These are phyloP conservation scores for Onychomys leucogaster DNA, from an alignment of 2,797 vertebrate species.

Conservation along the genomic window DNA sequence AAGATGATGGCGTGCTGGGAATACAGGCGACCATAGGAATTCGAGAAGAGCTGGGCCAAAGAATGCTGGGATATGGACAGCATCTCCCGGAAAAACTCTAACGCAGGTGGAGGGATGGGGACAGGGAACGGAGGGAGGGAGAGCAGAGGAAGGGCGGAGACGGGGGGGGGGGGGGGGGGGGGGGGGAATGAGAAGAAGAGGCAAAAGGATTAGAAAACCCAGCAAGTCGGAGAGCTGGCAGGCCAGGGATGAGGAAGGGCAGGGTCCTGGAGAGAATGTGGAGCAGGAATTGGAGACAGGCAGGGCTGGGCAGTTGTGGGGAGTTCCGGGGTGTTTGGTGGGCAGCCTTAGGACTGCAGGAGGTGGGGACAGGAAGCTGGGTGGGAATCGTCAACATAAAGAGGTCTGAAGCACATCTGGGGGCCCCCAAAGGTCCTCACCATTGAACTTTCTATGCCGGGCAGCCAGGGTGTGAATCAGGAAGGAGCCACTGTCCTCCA, in stretches of 20 bases:
- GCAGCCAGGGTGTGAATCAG: constrained; percentile 92
- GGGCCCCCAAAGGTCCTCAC: constrained; percentile 83
- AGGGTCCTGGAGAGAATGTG: background rate
- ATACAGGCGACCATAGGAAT: constrained; percentile 93
- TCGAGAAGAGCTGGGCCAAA: constrained; percentile 94
- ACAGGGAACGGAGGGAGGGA: constrained; percentile 30
- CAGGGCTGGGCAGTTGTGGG: background rate
- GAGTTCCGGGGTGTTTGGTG: background rate
- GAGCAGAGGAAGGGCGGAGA: constrained; percentile 41
- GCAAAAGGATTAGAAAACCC: constrained; percentile 61
- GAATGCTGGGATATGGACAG: constrained; percentile 93
- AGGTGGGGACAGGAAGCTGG: background rate
- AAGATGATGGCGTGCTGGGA: constrained; percentile 93
- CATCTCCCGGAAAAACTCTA: constrained; percentile 93
- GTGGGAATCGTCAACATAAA: constrained; percentile 15
- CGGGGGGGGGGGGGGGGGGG: constrained; percentile 35
- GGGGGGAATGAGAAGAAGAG: constrained; percentile 53
- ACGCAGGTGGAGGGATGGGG: constrained; percentile 42
- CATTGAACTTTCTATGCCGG: constrained; percentile 92
- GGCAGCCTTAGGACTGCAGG: background rate
- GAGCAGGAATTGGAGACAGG: background rate
- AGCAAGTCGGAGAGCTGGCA: constrained; percentile 48
- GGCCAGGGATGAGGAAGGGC: background rate
- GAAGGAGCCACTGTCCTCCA: constrained; percentile 93
- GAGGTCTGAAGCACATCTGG: background rate